Conservation (phyloP, 2,888 invertebrate species). For the Drosophila diplacantha region DNA sequence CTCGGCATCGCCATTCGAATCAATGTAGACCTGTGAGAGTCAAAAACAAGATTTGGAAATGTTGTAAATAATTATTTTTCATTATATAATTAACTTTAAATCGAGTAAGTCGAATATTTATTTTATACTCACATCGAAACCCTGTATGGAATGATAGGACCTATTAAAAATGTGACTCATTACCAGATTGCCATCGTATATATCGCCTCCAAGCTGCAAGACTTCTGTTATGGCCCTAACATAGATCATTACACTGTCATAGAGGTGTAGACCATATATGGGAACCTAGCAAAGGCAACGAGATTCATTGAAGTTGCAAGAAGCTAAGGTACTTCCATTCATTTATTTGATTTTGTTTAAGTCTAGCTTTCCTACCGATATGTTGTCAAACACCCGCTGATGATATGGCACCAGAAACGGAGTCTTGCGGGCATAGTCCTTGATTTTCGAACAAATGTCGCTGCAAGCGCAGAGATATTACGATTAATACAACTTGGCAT, state of each 20-base stretch:
- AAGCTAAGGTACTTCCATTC: too few species aligned
- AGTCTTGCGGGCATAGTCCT: conserved; percentile 83
- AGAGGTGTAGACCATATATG: conserved; percentile 89
- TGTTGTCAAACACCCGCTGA: conserved; percentile 84
- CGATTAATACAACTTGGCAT: background rate
- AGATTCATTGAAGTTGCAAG: background rate
- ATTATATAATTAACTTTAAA: too few species aligned
- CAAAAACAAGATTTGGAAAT: background rate
- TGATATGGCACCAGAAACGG: conserved; percentile 90
- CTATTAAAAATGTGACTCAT: conserved; percentile 87
- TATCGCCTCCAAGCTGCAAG: conserved; percentile 82
- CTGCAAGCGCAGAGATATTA: conserved; percentile 76
- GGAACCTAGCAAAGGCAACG: conserved; percentile 80
- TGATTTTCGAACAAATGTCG: conserved; percentile 84
- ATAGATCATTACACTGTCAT: conserved; percentile 92
- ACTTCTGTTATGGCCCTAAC: conserved; percentile 88
- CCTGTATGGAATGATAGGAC: conserved; percentile 87
- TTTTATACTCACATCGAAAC: conserved; percentile 82
- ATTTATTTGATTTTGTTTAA: background rate
- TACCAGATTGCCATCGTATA: conserved; percentile 87
- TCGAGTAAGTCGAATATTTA: background rate
- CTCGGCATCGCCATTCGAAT: conserved; percentile 92
- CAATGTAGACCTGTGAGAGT: conserved; percentile 85
- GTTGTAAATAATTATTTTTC: background rate
- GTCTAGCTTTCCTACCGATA: conserved; percentile 78